Evolutionary conservation across 2,113 vertebrate species (phyloP), one percentile per base, ranked within the genome.

Genomic region (Siphamia tubifer): DNA sequence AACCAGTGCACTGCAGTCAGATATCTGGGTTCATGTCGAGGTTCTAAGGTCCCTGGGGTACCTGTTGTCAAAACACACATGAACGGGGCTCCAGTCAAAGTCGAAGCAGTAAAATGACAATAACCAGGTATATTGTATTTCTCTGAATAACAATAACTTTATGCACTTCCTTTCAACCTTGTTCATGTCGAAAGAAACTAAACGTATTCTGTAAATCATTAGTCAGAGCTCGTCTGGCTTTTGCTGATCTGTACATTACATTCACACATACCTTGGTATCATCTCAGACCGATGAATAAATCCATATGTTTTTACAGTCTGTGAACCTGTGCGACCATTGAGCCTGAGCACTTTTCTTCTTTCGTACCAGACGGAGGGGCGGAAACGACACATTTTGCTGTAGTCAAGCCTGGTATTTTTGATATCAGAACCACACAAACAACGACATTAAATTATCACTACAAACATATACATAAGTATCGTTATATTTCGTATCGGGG

Each of bases 291-390:
- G 25, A 0, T 1, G 36, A 9, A 21, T 27, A 1, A 2, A 77
- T 79, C 85, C 81, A 53, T 1, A n/a, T 23, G 13, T 0, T 61
- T 3, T 24, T 1, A 1, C 12, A 9, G 4, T 77, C 62, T 6
- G 55, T 7, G 55, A n/a, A 32, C 4, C 35, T 28, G n/a, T 3
- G 3, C 34, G 8, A 9, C 34, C 25, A 24, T 5, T 25, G 15
- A 31, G n/a, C 27, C 35, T 12, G 27, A 8, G 21, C 12, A 10
- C 4, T 28, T 40, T 9, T 15, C 40, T 52, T 28, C 67, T 54
- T 58, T 58, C 52, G 5, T 13, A 15, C 25, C 78, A 75, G 73
- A 78, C 82, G 58, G 66, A 82, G 87, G 82, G 83, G 84, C 84
- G 83, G 86, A 83, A 74, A 75, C 84, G 62, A 45, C 17, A 66